Base-by-base conservation (phyloP, 1,140 invertebrate species). In the Argopecten irradians region DNA sequence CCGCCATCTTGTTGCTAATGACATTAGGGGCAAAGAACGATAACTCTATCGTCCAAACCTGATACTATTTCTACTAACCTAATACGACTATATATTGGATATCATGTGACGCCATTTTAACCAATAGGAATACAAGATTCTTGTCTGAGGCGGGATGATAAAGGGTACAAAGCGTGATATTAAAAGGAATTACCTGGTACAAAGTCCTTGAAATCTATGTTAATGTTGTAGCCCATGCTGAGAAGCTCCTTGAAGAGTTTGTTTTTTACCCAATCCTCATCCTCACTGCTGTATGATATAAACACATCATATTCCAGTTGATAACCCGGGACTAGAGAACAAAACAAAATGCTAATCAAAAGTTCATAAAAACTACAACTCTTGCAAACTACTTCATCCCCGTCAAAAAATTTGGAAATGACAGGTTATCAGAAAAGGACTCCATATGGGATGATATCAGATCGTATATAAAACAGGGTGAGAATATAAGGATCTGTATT, bases 151-250 rank as follows among this genome's bases (percentile, higher is more conserved):
- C n/a, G n/a, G 32, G 22, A 22, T 82, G 22, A 82, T 82, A 5
- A 19, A 22, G 11, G 32, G 14, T 28, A 84, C 41, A 14, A 32
- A n/a, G n/a, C n/a, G n/a, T n/a, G n/a, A n/a, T n/a, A n/a, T n/a
- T 22, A 88, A 19, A 84, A 43, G 28, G 34, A 35, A 32, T 14
- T 85, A 92, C 92, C 92, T 92, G 92, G 92, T 19, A 90, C 88
- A 91, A 93, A 93, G 83, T 92, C 91, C 87, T 93, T 93, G 43
- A 93, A 93, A 46, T 93, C 91, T 1, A 93, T 90, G 41, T 92
- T 91, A 11, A 93, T 90, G 16, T 87, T 39, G 85, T 92, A 93
- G 9, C 90, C 90, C 9, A 88, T 22, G 14, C 83, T 41, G 8
- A 84, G 46, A 3, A 93, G 89, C 14, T 91, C 85, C 22, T 86